phyloP scores from a whole-genome alignment of 2,113 vertebrate genomes.

The Vidua macroura region DNA sequence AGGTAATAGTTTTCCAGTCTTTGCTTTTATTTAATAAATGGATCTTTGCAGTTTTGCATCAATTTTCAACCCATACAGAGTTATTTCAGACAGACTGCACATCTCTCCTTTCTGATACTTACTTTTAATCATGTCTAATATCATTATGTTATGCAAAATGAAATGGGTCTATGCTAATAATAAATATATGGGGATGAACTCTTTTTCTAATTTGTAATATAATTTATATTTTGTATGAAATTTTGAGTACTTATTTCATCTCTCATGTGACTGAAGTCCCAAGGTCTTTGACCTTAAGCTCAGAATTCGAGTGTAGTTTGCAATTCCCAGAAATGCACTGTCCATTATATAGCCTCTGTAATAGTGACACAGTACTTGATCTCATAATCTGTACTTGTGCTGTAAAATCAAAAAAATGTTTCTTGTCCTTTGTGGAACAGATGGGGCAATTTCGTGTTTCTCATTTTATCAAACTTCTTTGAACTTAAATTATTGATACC shows the following conservation, averaged over 20 bases:
- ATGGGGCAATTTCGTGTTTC: neutral
- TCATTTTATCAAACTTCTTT: neutral
- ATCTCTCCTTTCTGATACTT: neutral
- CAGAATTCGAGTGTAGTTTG: neutral
- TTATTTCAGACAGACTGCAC: neutral
- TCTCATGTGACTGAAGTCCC: neutral
- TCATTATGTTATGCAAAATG: neutral
- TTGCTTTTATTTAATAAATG: constrained; percentile 22
- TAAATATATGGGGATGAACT: neutral
- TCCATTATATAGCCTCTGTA: neutral
- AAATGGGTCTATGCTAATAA: neutral
- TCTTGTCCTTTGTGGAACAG: neutral
- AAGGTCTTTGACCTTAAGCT: neutral
- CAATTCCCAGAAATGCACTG: neutral
- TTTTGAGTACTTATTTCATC: neutral
- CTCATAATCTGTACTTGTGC: neutral
- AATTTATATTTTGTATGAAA: neutral
- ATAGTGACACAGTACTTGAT: neutral
- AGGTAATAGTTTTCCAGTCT: neutral
- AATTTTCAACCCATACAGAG: neutral
- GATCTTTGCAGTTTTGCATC: neutral
- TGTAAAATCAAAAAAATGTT: neutral
- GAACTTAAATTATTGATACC: neutral
- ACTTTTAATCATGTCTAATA: neutral
- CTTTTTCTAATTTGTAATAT: neutral